These are phyloP conservation scores for Aurelia aurita DNA, from an alignment of 30 jellyfish, hydroid and myxozoan species.

Conservation along the genomic window DNA sequence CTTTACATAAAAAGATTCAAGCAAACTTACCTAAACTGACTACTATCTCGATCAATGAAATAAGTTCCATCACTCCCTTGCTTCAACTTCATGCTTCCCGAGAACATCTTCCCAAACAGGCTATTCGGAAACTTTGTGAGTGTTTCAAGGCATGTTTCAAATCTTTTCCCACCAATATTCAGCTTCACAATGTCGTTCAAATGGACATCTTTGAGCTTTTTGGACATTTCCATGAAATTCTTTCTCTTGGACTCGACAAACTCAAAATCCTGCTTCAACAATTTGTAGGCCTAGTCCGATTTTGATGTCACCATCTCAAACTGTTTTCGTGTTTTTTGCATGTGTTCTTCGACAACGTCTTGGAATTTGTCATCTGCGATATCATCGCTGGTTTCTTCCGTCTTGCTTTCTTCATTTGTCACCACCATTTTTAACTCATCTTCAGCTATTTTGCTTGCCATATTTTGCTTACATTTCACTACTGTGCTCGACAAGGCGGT, in stretches of 20 bases:
- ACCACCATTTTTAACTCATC: too few species aligned
- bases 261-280: background rate
- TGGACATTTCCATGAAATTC: background rate
- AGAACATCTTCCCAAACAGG: background rate
- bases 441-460: too few species aligned
- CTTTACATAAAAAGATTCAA: too few species aligned
- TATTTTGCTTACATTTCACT: too few species aligned
- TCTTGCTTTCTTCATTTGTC: background rate
- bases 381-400: background rate
- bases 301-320: background rate
- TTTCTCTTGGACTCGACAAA: background rate
- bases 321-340: background rate
- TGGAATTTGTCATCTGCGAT: background rate
- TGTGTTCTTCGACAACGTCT: background rate
- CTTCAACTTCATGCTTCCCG: background rate
- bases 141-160: background rate
- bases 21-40: background rate
- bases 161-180: background rate
- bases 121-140: background rate
- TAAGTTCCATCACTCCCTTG: background rate
- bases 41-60: constrained; percentile 7
- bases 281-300: background rate
- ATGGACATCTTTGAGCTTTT: background rate
- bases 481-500: too few species aligned
- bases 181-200: background rate